These are phyloP conservation scores for Chamaetylas fuelleborni DNA, from an alignment of 2,113 vertebrate species.

Conservation along the genomic window DNA sequence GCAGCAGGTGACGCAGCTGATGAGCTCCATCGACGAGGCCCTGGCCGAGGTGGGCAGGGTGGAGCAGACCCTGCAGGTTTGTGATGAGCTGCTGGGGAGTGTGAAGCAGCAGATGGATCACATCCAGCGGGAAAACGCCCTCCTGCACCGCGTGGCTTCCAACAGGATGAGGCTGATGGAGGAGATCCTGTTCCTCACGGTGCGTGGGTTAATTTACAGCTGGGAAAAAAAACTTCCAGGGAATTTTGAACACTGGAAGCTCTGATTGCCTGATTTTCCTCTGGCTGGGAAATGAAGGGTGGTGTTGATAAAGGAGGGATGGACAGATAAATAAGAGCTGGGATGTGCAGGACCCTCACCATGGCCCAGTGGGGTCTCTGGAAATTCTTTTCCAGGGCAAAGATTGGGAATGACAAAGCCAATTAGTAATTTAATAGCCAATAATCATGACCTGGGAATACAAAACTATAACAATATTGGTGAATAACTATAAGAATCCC, in stretches of 20 bases:
- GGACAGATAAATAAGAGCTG: no score
- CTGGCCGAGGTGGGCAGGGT: conserved; percentile 35
- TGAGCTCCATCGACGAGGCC: not conserved
- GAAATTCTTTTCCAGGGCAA: not conserved
- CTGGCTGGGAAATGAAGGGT: not conserved
- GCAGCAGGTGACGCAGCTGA: conserved; percentile 11
- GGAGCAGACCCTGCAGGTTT: conserved; percentile 30
- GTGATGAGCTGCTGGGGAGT: not conserved
- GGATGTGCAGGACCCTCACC: not conserved
- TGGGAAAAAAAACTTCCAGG: not conserved
- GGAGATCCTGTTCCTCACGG: conserved; percentile 49
- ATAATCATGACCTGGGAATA: no score
- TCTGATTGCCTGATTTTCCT: not conserved
- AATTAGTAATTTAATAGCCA: not conserved
- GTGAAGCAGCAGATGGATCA: conserved; percentile 58
- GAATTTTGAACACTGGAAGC: not conserved
- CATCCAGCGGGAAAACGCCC: conserved; percentile 15
- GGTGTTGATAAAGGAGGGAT: not conserved
- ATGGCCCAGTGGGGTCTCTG: not conserved
- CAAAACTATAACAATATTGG: no score
- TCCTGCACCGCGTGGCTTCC: not conserved
- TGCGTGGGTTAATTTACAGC: not conserved
- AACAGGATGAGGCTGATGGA: conserved; percentile 7
- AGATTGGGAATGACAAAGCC: not conserved
- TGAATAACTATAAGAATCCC: no score